phyloP scores from a whole-genome alignment of 64 coral and sea anemone genomes.

The Hydrozoanthus tunicans region DNA sequence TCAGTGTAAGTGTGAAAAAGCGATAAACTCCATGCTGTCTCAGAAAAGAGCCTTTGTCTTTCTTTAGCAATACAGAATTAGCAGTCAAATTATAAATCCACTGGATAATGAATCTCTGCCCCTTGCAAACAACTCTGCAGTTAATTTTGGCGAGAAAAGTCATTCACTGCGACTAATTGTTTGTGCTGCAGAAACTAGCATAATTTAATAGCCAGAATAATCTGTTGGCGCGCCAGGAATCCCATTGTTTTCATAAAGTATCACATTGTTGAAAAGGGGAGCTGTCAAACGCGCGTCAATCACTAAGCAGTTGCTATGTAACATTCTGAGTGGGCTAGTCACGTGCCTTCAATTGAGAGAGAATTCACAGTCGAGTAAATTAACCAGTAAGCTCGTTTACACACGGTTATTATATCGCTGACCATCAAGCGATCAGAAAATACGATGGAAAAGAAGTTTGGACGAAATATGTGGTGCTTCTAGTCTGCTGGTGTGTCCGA shows the following conservation, averaged over 20 bases:
- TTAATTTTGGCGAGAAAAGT: constrained; percentile 54
- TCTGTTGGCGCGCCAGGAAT: constrained; percentile 51
- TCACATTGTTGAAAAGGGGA: constrained; percentile 32
- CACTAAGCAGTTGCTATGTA: not conserved
- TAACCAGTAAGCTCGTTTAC: constrained; percentile 34
- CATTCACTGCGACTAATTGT: constrained; percentile 49
- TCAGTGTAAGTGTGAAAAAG: not conserved
- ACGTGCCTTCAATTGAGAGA: constrained; percentile 30
- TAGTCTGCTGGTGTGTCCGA: constrained; percentile 12
- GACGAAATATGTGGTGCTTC: not conserved
- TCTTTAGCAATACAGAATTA: constrained; percentile 9
- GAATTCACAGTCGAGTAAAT: constrained; percentile 1
- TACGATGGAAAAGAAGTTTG: not conserved
- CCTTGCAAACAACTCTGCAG: constrained; percentile 60
- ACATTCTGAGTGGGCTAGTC: constrained; percentile 17
- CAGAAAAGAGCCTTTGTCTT: not conserved
- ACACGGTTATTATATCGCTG: constrained; percentile 15
- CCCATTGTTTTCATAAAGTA: constrained; percentile 32
- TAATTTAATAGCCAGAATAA: constrained; percentile 20
- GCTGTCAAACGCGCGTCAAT: constrained; percentile 29
- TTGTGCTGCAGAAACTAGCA: constrained; percentile 13
- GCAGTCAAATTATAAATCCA: constrained; percentile 39
- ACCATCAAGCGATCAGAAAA: constrained; percentile 2
- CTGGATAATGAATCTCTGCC: constrained; percentile 51
- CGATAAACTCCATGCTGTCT: not conserved